Evolutionary conservation across 2,888 invertebrate species (phyloP), one percentile per base, ranked within the genome.

Genomic region (Tinea trinotella): DNA sequence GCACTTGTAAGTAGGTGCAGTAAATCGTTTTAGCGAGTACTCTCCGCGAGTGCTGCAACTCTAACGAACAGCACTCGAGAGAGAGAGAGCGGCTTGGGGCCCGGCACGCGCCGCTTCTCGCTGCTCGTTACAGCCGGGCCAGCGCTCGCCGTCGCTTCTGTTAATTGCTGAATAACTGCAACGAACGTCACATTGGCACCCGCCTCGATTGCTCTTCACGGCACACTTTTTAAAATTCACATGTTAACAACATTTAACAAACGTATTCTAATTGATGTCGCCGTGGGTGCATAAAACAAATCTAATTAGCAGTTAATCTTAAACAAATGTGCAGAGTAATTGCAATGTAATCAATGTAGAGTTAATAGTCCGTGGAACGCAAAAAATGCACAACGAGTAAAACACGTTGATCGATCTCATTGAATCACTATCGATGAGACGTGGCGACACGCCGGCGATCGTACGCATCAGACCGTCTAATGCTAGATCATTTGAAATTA

Each of bases 61-160:
- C 75, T 81, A 82, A 80, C 79, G 78, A 83, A 80, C 74, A 74
- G 63, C 71, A 66, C 75, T 77, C 68, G 71, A 77, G 74, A 66
- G 68, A 69, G 65, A 67, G 62, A 61, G 57, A 65, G 63, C 66
- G 68, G 55, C 58, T 61, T 67, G 62, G 64, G 67, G 61, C 68
- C n/a, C 62, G 36, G 53, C 53, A 40, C 20, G 53, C 40, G 52
- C 19, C 18, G 46, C 17, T 46, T 13, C 13, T 40, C 15, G 15
- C 40, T 15, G n/a, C 40, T 40, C 30, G 15, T 40, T 40, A 40
- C 15, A 13, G 3, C 13, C 40, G 15, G 4, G 40, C 40, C 40
- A 70, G 74, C 76, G 71, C 75, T 75, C 70, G 73, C 71, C 70
- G 58, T 58, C 68, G 57, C 63, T 67, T 71, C 71, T 67, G 66